phyloP scores from a whole-genome alignment of 2,888 invertebrate genomes.

The Ochropacha duplaris region DNA sequence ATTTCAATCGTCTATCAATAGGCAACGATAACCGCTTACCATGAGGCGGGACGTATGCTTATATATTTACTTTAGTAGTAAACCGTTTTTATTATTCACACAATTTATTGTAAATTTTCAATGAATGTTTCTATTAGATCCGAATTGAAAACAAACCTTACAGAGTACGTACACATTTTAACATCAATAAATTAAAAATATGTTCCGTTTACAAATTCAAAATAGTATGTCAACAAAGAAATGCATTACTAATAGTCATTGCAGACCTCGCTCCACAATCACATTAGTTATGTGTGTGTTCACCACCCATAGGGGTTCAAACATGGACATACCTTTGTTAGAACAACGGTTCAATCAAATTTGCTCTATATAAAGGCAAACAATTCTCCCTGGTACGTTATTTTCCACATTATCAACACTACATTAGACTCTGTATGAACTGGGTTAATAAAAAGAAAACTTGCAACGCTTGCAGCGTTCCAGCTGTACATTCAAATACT shows the following conservation, averaged over 20 bases:
- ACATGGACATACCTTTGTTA: conserved; percentile 1
- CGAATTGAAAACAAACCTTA: not conserved
- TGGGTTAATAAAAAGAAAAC: conserved; percentile 36
- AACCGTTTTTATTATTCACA: not conserved
- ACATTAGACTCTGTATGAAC: conserved; percentile 13
- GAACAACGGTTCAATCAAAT: conserved; percentile 2
- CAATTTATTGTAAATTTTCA: not conserved
- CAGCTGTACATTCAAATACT: conserved; percentile 39
- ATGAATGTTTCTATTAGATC: not conserved
- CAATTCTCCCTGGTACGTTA: conserved; percentile 22
- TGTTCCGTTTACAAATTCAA: not conserved
- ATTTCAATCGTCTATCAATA: too few relatives aligned
- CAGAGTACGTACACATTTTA: too few relatives aligned
- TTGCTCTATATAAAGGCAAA: conserved; percentile 17
- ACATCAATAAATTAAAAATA: too few relatives aligned
- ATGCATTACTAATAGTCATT: not conserved
- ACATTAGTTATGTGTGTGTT: not conserved
- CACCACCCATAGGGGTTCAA: not conserved
- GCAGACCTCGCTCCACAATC: not conserved
- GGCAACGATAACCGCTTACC: too few relatives aligned
- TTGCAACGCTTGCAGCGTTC: conserved; percentile 24
- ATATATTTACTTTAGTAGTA: too few relatives aligned
- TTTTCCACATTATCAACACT: conserved; percentile 11
- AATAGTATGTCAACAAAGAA: not conserved
- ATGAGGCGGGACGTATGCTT: too few relatives aligned